These are phyloP conservation scores for Aix galericulata DNA, from an alignment of 2,113 vertebrate genomes.

Conservation along the genomic window DNA sequence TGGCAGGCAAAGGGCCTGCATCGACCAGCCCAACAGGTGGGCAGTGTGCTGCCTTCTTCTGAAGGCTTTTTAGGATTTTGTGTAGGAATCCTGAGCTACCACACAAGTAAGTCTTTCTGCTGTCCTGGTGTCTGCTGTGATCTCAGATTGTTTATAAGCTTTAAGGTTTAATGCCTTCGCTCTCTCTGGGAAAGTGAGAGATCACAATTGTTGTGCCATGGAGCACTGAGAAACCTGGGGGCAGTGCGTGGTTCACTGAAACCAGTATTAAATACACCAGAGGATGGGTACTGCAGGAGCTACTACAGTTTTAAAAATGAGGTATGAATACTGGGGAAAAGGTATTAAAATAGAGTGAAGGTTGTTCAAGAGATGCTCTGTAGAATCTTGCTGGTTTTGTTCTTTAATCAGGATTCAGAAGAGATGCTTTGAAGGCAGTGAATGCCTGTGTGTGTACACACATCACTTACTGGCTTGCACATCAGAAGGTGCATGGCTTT, in stretches of 20 bases:
- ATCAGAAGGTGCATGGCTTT: background rate
- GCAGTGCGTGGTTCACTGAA: rapidly evolving
- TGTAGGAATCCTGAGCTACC: background rate
- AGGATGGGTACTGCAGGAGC: background rate
- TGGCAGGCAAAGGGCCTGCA: background rate
- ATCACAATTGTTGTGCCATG: background rate
- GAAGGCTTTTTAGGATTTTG: background rate
- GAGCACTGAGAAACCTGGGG: background rate
- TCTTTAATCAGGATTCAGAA: background rate
- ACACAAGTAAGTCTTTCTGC: background rate
- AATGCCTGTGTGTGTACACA: background rate
- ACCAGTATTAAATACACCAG: background rate
- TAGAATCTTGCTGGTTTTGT: background rate
- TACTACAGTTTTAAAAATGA: background rate
- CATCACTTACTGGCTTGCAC: background rate
- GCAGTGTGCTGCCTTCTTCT: background rate
- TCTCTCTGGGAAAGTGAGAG: background rate
- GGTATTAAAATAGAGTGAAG: background rate
- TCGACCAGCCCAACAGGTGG: background rate
- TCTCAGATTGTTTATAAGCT: background rate
- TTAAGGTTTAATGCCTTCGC: rapidly evolving
- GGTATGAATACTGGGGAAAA: background rate
- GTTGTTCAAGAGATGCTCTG: background rate
- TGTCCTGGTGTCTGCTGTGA: background rate
- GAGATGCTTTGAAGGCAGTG: background rate